Evolutionary conservation across 2,113 vertebrate genomes (phyloP), one percentile per base, ranked within the genome.

Genomic region (Buteo buteo): DNA sequence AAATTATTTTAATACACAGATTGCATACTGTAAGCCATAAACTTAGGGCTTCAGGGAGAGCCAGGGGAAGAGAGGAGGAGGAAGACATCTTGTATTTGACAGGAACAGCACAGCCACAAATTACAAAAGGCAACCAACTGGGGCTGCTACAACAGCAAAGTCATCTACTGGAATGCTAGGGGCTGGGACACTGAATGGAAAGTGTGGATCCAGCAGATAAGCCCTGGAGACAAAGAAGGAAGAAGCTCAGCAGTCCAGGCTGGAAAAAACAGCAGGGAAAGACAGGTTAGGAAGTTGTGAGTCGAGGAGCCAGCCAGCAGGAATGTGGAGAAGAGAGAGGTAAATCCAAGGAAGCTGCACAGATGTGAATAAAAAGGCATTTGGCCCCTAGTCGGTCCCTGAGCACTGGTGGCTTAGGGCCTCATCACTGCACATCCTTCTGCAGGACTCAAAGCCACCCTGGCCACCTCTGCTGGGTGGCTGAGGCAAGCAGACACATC

Each of bases 361-460:
- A 86, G 52, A 38, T 4, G 1, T 40, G 31, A 70, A 44, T 36
- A 58, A 55, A 70, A 59, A 36, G 29, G 40, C 2, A 6, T 61
- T 42, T 58, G 38, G 34, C 71, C 36, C 16, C 31, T 24, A 3
- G 1, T 24, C 2, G 3, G 14, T 24, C 57, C 34, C 11, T 3
- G 21, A 84, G 26, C 0, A 0, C 28, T 49, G 19, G 18, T 61
- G 28, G 21, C 20, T 67, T 59, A 72, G 0, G 3, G n/a, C 47
- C 58, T 45, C 26, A 25, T 29, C 0, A 0, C 36, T 40, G 15
- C 42, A 61, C 0, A 0, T n/a, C 42, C 34, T 22, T 77, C 67
- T 81, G 73, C 36, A 52, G 78, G 21, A 59, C n/a, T 13, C 16
- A 4, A 49, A 61, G 54, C 28, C 82, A 86, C 26, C 7, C 25